Conservation (phyloP, 1,140 invertebrate genomes). For the Aethina tumida region DNA sequence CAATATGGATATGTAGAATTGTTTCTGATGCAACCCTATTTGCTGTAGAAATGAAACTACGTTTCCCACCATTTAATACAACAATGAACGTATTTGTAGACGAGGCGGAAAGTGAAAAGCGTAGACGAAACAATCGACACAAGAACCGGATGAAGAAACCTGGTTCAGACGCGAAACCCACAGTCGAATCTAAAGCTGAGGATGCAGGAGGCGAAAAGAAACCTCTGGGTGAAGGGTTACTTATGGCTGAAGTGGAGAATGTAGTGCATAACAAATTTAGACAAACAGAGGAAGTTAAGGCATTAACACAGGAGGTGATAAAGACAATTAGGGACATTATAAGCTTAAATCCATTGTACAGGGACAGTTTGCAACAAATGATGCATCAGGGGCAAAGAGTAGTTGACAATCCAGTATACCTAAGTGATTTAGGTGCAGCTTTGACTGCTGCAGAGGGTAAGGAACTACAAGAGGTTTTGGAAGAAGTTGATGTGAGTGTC, state of each 20-base stretch:
- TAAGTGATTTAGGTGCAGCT: conserved; percentile 93
- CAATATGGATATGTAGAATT: conserved; percentile 2
- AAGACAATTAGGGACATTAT: conserved; percentile 97
- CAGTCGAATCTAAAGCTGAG: conserved; percentile 17
- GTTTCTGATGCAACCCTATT: conserved; percentile 8
- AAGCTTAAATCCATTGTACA: conserved; percentile 88
- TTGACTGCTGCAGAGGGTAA: conserved; percentile 84
- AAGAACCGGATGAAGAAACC: conserved; percentile 15
- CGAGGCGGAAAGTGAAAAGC: conserved; percentile 43
- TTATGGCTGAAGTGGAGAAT: conserved; percentile 96
- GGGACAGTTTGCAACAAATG: conserved; percentile 87
- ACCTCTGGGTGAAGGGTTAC: conserved; percentile 41
- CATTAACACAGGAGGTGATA: conserved; percentile 92
- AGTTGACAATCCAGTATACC: conserved; percentile 97
- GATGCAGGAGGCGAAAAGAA: conserved; percentile 22
- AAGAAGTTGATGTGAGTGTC: conserved; percentile 82
- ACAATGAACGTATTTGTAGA: conserved; percentile 53
- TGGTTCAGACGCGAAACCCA: conserved; percentile 1
- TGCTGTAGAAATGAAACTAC: conserved; percentile 42
- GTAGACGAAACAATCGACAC: conserved; percentile 31
- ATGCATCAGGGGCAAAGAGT: conserved; percentile 90
- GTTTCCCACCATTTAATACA: conserved; percentile 55
- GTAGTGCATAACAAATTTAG: conserved; percentile 80
- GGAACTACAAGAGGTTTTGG: conserved; percentile 89
- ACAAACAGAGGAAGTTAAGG: conserved; percentile 93